These are phyloP conservation scores for Tyto alba DNA, from an alignment of 2,113 vertebrate genomes.

Conservation along the genomic window DNA sequence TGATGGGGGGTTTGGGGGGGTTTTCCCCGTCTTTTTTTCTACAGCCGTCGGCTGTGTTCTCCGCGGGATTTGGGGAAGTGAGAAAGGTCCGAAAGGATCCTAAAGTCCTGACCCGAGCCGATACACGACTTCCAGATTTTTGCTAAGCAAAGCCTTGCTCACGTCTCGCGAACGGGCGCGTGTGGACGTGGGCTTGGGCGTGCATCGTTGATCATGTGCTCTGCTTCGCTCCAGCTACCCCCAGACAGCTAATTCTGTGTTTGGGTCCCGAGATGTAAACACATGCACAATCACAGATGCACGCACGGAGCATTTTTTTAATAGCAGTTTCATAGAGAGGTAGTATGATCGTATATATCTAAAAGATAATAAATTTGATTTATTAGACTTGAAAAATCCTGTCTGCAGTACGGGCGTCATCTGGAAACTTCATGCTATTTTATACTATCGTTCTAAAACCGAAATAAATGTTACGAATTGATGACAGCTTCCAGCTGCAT, in stretches of 20 bases:
- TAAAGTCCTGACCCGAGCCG: background rate
- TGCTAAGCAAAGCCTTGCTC: background rate
- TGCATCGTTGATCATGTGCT: background rate
- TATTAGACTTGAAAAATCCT: conserved; percentile 62
- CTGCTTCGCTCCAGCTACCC: background rate
- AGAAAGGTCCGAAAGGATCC: background rate
- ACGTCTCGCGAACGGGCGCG: background rate
- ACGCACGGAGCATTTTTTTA: background rate
- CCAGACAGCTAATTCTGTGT: background rate
- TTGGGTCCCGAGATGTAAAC: background rate
- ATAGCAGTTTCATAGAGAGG: conserved; percentile 7
- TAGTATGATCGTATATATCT: conserved; percentile 15
- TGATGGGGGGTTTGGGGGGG: background rate
- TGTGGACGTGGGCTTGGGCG: background rate
- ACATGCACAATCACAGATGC: background rate
- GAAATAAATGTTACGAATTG: conserved; percentile 70
- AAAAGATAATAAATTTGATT: conserved; percentile 60
- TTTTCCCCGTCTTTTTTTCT: background rate
- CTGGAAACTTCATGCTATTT: conserved; percentile 69
- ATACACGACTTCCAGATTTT: background rate
- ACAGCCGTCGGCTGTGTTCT: background rate
- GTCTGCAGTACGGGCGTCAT: conserved; percentile 51
- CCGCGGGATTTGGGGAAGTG: background rate
- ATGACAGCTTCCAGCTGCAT: conserved; percentile 69
- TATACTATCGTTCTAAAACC: conserved; percentile 59